Evolutionary conservation across 2,888 invertebrate genomes (phyloP).

Genomic region (Schrankia costaestrigalis): DNA sequence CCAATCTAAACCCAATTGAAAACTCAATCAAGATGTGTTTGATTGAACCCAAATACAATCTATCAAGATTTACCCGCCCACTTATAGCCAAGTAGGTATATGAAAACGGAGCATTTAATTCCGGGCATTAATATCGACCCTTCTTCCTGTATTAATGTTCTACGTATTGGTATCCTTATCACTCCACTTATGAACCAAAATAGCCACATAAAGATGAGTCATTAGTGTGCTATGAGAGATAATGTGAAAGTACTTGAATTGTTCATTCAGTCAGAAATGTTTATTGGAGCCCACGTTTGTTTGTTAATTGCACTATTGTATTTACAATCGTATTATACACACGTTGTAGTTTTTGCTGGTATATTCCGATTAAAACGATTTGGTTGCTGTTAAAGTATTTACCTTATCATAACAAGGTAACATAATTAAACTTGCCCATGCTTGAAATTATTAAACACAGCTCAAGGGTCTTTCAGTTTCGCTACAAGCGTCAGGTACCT

Average conservation of each 20-base stretch:
- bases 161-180: conserved; percentile 58
- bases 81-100: conserved; percentile 18
- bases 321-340: too few species aligned
- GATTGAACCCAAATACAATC: conserved; percentile 9
- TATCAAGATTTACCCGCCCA: conserved; percentile 26
- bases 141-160: conserved; percentile 48
- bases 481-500: too few species aligned
- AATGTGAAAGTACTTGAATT: conserved; percentile 33
- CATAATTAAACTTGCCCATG: too few species aligned
- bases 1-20: neutral
- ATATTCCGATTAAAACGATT: too few species aligned
- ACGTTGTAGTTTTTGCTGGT: too few species aligned
- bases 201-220: conserved; percentile 56
- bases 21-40: conserved; percentile 1
- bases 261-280: conserved; percentile 27
- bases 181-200: conserved; percentile 61
- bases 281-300: conserved; percentile 21
- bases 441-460: too few species aligned
- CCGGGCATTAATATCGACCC: conserved; percentile 30
- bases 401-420: too few species aligned
- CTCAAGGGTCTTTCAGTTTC: too few species aligned
- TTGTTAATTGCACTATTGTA: too few species aligned
- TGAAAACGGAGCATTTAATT: conserved; percentile 26
- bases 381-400: too few species aligned
- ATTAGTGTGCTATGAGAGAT: conserved; percentile 39